Base-by-base conservation (phyloP, 2,113 vertebrate genomes). In the Planiliza haematocheilus region DNA sequence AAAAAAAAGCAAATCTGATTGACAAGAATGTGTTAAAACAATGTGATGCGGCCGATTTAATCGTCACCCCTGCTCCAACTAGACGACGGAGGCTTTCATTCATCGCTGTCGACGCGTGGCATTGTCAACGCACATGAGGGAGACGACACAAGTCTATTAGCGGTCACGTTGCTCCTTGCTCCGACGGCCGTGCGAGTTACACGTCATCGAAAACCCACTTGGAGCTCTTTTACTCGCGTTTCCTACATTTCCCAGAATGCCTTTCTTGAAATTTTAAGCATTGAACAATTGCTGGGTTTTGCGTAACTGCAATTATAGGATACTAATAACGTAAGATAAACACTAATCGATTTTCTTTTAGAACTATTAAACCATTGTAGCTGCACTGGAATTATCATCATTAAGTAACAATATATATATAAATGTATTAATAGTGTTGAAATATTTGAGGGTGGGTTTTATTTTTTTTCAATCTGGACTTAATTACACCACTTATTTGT, bases 1-100 rank as follows among this genome's bases (percentile, higher is more conserved):
- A 65, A 10, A 46, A 79, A 78, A 10, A 36, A 18, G 57, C 63
- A 70, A 80, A 70, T 81, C 49, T 86, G 83, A 90, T 91, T 92
- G 88, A 84, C 45, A 82, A 56, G 2, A 72, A 84, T 62, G 65
- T 79, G 79, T 84, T 82, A 82, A 30, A 88, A 82, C 65, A 84
- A 76, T 81, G 83, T 65, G 49, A 70, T n/a, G 59, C 12, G 65
- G 74, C 72, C 70, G 79, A 68, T 78, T 79, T 65, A 45, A 53
- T 21, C 20, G 37, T 74, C 53, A 13, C 37, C 63, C 53, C 64
- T 45, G 45, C 21, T 41, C 51, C 24, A 6, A n/a, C n/a, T n/a
- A n/a, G n/a, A n/a, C n/a, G n/a, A 30, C 24, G 24, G 24, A 30
- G 24, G 1, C 8, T 77, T 74, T 77, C 76, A 70, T 81, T 84